Evolutionary conservation across 2,797 vertebrate genomes (phyloP), one percentile per base, ranked within the genome.

Genomic region (Spinibarbus caldwelli): DNA sequence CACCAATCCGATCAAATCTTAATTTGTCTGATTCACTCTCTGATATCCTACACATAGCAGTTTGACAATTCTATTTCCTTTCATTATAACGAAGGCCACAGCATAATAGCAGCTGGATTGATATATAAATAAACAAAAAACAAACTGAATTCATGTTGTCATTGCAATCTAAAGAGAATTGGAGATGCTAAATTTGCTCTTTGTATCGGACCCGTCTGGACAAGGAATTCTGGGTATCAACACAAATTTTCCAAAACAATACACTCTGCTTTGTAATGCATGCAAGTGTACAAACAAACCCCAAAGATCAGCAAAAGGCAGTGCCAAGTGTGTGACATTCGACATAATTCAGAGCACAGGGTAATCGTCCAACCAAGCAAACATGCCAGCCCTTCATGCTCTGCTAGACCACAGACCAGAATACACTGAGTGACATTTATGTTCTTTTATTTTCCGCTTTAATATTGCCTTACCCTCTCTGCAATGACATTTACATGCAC

Each of bases 391-490:
- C 85, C 87, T 90, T 91, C 90, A 81, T 92, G 90, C 92, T 93
- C 85, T 87, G 89, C 91, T 87, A 66, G 66, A 80, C 87, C 90
- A 86, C 92, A 87, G 88, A 91, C 91, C 91, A 91, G 92, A 68
- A 94, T 93, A 94, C 91, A 91, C 91, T 86, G 90, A 83, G 68
- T 93, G 93, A 93, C 94, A 95, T 95, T 95, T 94, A 91, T 89
- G 91, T 88, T 90, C 87, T 86, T 82, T 84, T 86, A 87, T 93
- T 92, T 93, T 87, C 87, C 88, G 59, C 67, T 91, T 89, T 91
- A 87, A 92, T 88, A 43, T 85, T 86, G 86, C 87, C 76, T 89
- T 87, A 88, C 62, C 83, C 70, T 78, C 70, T 82, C 80, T 31
- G 54, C 75, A 88, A 52, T 94, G 94, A 93, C 92, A 94, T 94